Conservation (phyloP, 2,797 vertebrate species). For the Taeniopygia guttata region DNA sequence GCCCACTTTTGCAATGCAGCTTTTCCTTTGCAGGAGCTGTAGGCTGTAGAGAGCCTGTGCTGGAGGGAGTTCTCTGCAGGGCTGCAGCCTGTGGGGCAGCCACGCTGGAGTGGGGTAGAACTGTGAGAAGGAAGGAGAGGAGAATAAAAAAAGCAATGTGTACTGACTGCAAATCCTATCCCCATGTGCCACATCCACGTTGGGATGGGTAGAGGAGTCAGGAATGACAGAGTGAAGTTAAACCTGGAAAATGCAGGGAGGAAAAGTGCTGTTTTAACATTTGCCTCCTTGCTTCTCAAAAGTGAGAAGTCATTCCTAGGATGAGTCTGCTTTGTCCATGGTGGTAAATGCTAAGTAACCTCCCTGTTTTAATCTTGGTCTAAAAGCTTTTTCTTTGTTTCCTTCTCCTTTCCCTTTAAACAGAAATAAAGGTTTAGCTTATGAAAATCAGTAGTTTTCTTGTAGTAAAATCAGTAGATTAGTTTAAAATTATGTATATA, state of each 20-base stretch:
- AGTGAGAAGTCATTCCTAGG: not conserved
- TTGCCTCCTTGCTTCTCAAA: not conserved
- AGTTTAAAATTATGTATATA: not conserved
- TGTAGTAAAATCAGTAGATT: too few relatives aligned
- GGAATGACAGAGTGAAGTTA: not conserved
- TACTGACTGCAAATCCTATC: not conserved
- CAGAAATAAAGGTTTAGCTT: not conserved
- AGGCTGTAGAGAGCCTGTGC: not conserved
- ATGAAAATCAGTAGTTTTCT: not conserved
- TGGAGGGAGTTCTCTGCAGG: not conserved
- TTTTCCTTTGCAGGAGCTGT: not conserved
- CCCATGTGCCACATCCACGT: accelerated
- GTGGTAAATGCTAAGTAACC: not conserved
- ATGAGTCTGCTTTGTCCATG: not conserved
- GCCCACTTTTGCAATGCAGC: too few relatives aligned
- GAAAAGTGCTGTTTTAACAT: not conserved
- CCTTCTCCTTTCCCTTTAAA: not conserved
- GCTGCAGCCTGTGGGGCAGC: not conserved
- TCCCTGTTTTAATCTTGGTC: not conserved
- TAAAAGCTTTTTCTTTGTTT: not conserved
- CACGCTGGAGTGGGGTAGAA: not conserved
- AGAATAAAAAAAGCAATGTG: not conserved
- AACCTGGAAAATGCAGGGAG: not conserved
- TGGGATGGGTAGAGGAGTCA: not conserved
- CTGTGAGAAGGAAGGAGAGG: not conserved